Percentiles rank a stretch among this genome's conserved stretches.
Evolutionary conservation across 2,888 invertebrate species (phyloP).

Genomic region (Lagria hirta): DNA sequence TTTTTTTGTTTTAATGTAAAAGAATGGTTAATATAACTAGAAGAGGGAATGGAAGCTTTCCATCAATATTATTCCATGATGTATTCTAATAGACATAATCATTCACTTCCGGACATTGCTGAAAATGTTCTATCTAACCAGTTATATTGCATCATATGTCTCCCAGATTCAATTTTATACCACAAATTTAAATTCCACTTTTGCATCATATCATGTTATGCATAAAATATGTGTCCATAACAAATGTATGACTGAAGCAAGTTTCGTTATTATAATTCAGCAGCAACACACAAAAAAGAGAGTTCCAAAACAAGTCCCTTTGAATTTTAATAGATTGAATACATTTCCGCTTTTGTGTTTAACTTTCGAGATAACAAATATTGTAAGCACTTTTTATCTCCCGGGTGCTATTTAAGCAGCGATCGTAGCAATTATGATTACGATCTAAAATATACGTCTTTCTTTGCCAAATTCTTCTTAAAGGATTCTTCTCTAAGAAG

Average conservation of each 20-base stretch:
- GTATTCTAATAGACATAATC: slow-evolving; percentile 5
- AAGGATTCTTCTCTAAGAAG: not conserved
- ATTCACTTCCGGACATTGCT: slow-evolving; percentile 20
- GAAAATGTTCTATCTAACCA: slow-evolving; percentile 22
- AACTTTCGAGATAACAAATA: slow-evolving; percentile 22
- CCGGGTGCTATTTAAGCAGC: slow-evolving; percentile 26
- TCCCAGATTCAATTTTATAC: slow-evolving; percentile 29
- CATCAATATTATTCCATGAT: no score
- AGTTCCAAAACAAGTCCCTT: slow-evolving; percentile 1
- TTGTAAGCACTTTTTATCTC: slow-evolving; percentile 27
- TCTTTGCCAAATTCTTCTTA: slow-evolving; percentile 1
- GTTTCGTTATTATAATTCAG: slow-evolving; percentile 8
- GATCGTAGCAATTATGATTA: slow-evolving; percentile 28
- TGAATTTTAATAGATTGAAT: slow-evolving; percentile 14
- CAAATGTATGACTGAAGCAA: slow-evolving; percentile 2
- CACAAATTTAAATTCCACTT: slow-evolving; percentile 24
- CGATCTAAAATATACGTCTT: slow-evolving; percentile 20
- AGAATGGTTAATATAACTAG: no score
- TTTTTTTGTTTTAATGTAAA: no score
- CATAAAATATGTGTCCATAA: slow-evolving; percentile 16
- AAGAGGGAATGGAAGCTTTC: no score
- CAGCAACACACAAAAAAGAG: not conserved
- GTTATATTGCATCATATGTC: slow-evolving; percentile 30
- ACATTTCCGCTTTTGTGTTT: slow-evolving; percentile 21
- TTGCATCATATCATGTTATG: slow-evolving; percentile 16